Percentiles rank a stretch among this genome's conserved stretches.
Conservation (phyloP, 2,888 invertebrate genomes). For the Cataglyphis livida region DNA sequence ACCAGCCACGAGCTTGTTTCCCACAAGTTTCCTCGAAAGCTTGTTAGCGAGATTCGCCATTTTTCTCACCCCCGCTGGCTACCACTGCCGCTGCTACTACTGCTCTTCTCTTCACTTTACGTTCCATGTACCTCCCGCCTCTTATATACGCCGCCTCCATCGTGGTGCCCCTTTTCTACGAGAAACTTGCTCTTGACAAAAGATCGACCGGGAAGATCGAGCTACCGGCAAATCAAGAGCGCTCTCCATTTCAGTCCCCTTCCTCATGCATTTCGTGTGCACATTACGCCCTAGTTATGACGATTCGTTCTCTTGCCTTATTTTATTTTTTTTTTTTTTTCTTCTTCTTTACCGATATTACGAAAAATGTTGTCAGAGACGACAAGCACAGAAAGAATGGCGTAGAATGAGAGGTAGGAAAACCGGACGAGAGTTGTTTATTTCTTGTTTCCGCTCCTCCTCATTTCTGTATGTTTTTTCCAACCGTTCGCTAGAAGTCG, state of each 20-base stretch:
- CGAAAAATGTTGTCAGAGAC: constrained; percentile 2
- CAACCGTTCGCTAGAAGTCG: constrained; percentile 7
- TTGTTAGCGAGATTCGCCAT: constrained; percentile 82
- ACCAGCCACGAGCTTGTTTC: constrained; percentile 73
- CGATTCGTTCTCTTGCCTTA: constrained; percentile 46
- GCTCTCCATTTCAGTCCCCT: constrained; percentile 50
- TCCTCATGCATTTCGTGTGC: constrained; percentile 12
- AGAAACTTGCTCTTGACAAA: constrained; percentile 65
- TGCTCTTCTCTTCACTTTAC: constrained; percentile 47
- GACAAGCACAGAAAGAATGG: constrained; percentile 31
- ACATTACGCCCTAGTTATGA: constrained; percentile 74
- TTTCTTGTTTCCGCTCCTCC: constrained; percentile 17
- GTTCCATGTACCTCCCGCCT: constrained; percentile 51
- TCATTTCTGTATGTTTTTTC: constrained; percentile 16
- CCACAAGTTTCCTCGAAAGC: constrained; percentile 79
- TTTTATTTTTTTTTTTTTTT: neutral
- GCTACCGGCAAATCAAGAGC: constrained; percentile 67
- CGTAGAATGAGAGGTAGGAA: constrained; percentile 15
- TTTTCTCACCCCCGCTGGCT: constrained; percentile 69
- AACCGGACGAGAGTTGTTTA: constrained; percentile 17
- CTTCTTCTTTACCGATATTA: neutral
- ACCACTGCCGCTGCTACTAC: constrained; percentile 24
- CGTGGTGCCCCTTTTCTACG: constrained; percentile 59
- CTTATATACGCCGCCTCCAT: constrained; percentile 60
- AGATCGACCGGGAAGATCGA: constrained; percentile 69